A percentile compares a stretch with the other conserved stretches of the same genome.
These are phyloP conservation scores for Oscheius myriophilus DNA, from an alignment of 2,888 invertebrate genomes.

Conservation along the genomic window DNA sequence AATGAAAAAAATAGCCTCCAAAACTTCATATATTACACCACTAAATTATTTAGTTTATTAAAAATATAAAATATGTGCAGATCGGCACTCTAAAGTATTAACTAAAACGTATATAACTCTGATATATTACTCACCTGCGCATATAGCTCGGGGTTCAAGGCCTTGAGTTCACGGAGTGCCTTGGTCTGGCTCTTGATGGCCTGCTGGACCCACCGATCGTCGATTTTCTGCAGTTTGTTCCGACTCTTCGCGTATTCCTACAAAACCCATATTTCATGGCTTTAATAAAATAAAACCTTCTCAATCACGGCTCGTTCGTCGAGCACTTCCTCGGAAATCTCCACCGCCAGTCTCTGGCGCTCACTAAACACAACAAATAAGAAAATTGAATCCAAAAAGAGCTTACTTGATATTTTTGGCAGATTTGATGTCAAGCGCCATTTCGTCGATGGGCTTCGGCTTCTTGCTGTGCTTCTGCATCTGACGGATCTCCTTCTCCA, in stretches of 20 bases:
- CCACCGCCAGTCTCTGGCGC: constrained; percentile 60
- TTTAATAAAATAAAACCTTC: constrained; percentile 37
- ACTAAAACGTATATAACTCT: no score
- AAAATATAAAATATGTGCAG: no score
- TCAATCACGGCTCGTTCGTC: constrained; percentile 71
- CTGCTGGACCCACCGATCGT: constrained; percentile 80
- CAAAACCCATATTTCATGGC: constrained; percentile 5
- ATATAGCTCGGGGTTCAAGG: constrained; percentile 87
- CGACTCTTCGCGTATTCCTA: constrained; percentile 52
- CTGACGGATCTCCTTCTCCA: constrained; percentile 83
- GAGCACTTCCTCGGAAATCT: constrained; percentile 75
- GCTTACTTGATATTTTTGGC: constrained; percentile 63
- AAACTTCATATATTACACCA: no score
- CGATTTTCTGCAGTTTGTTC: constrained; percentile 67
- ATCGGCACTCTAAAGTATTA: no score
- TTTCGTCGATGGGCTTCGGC: constrained; percentile 88
- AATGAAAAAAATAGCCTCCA: no score
- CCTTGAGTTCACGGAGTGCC: constrained; percentile 83
- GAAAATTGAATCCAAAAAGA: constrained; percentile 1
- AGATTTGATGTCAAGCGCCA: constrained; percentile 75
- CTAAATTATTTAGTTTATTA: no score
- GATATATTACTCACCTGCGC: constrained; percentile 81
- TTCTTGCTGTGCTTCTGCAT: constrained; percentile 84
- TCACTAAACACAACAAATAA: constrained; percentile 59
- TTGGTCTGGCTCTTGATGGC: constrained; percentile 80